Conservation (phyloP, 53 echinoderm and acorn worm genomes). For the Zoroaster sp. region DNA sequence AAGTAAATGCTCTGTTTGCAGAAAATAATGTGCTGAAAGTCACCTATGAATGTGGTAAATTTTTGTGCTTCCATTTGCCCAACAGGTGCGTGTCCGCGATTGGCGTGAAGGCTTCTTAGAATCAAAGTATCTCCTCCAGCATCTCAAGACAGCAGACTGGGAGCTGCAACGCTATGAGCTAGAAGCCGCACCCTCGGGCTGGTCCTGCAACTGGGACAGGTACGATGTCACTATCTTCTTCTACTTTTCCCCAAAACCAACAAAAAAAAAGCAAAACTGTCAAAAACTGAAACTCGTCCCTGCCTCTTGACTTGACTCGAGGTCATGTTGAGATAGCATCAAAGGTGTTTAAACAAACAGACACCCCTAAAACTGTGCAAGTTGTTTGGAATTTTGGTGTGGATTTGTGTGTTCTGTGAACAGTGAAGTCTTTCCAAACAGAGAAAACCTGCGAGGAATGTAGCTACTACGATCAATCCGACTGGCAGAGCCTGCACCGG, state of each 20-base stretch:
- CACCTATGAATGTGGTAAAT: too few species aligned
- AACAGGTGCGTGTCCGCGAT: constrained; percentile 82
- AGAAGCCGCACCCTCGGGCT: constrained; percentile 81
- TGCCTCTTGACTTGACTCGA: not conserved
- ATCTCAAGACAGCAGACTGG: constrained; percentile 86
- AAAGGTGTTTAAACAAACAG: not conserved
- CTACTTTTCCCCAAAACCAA: constrained; percentile 1
- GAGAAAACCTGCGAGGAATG: not conserved
- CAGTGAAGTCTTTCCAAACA: constrained; percentile 56
- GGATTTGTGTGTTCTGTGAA: constrained; percentile 39
- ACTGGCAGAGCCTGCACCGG: not conserved
- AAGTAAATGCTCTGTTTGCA: too few species aligned
- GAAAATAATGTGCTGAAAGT: too few species aligned
- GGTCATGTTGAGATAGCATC: not conserved
- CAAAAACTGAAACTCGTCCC: not conserved
- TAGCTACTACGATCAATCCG: not conserved
- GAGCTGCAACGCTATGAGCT: constrained; percentile 84
- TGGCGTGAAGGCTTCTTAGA: constrained; percentile 88
- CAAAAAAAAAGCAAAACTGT: not conserved
- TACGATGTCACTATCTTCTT: constrained; percentile 70
- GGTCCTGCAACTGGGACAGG: constrained; percentile 99
- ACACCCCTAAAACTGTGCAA: constrained; percentile 1
- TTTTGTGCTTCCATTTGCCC: not conserved
- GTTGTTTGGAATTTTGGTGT: constrained; percentile 11
- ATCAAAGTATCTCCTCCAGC: constrained; percentile 76